Base-by-base conservation (phyloP, 2,113 vertebrate species). In the Mustela lutreola region DNA sequence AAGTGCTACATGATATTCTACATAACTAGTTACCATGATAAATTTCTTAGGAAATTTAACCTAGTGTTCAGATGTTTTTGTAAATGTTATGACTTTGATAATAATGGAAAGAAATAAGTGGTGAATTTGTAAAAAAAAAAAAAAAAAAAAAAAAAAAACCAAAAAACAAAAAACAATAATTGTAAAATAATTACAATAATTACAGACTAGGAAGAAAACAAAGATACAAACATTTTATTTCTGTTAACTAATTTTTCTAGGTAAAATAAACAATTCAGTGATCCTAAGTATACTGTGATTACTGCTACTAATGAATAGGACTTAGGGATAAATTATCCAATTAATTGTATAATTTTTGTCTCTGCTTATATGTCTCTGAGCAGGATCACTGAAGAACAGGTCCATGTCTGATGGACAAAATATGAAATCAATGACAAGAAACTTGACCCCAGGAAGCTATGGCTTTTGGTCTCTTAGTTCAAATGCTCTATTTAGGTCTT, bases 351-450 rank as follows among this genome's bases (percentile, higher is more conserved):
- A 58, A 58, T 58, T 58, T 80, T 79, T 71, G 39, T 45, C 93
- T 36, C 88, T 80, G 78, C 63, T 94, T 70, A 50, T 76, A 58
- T 71, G 71, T 67, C 39, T 9, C 85, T 85, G 24, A 92, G 28
- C 81, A 70, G 8, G 15, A 42, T 89, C 12, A 78, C 78, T 89
- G 31, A 73, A 71, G 33, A 95, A 58, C 28, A 63, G 7, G 36
- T 26, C 26, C 11, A 58, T 4, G 45, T 94, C 19, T 90, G 50
- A 63, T 95, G 65, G 65, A 67, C 65, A 33, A 67, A 67, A 67
- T 92, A 70, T 71, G 81, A 95, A 87, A 94, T 83, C 63, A 94
- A 89, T 95, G 83, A 70, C 87, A 95, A 92, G 45, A 96, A 92
- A 97, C 92, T 67, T 76, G 24, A 89, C 48, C 18, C 21, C 2